These are phyloP conservation scores for Lasiurus cinereus DNA, from an alignment of 2,113 vertebrate genomes.

Conservation along the genomic window DNA sequence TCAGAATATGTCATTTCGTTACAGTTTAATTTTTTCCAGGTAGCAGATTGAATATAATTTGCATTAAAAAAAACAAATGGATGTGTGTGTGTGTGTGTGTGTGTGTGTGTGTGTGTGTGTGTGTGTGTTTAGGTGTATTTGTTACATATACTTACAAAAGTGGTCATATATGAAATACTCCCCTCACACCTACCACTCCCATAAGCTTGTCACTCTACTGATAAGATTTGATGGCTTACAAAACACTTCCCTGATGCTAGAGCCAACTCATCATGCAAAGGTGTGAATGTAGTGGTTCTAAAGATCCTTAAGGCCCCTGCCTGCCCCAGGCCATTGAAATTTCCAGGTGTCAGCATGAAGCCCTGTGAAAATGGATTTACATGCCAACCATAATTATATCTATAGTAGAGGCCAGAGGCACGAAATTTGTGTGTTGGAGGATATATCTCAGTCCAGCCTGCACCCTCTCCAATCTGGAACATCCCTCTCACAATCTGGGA, in stretches of 20 bases:
- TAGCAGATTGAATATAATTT: slow-evolving; percentile 4
- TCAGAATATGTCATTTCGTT: not conserved
- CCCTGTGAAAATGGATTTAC: not conserved
- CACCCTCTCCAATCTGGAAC: too few species aligned
- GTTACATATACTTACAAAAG: not conserved
- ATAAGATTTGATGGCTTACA: not conserved
- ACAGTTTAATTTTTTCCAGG: slow-evolving; percentile 22
- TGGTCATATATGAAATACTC: not conserved
- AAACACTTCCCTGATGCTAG: not conserved
- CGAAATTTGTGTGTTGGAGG: too few species aligned
- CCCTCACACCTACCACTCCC: not conserved
- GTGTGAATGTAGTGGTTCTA: not conserved
- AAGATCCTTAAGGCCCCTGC: not conserved
- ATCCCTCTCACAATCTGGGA: too few species aligned
- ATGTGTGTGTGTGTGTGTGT: not conserved
- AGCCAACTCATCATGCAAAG: not conserved
- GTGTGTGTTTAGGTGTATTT: not conserved
- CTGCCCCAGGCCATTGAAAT: not conserved
- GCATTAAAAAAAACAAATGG: not conserved
- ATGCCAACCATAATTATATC: not conserved
- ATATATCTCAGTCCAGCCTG: too few species aligned
- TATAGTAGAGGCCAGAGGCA: not conserved
- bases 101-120: not conserved
- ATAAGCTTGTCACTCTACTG: not conserved
- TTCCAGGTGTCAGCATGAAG: not conserved